Conservation (phyloP, 2,113 vertebrate species). For the Girardinichthys multiradiatus region DNA sequence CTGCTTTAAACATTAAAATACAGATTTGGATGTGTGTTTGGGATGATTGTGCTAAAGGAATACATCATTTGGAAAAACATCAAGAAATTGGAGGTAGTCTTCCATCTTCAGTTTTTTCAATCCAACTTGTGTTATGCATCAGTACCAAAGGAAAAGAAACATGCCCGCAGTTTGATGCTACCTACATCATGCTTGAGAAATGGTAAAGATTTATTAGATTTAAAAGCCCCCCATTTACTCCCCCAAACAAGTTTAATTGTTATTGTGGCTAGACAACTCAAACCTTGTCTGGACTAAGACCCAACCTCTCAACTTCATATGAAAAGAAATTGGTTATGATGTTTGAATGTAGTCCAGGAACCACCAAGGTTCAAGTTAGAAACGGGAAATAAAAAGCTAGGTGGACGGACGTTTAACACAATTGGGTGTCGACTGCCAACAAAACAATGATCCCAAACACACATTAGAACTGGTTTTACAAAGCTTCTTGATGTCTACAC, state of each 20-base stretch:
- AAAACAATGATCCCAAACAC: background rate
- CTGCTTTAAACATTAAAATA: too few relatives aligned
- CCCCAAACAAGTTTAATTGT: background rate
- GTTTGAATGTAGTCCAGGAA: background rate
- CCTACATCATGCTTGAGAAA: background rate
- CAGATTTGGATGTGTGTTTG: too few relatives aligned
- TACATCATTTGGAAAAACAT: too few relatives aligned
- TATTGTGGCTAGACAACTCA: background rate
- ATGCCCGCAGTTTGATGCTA: background rate
- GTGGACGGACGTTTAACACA: too few relatives aligned
- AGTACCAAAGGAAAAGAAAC: background rate
- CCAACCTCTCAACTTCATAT: background rate
- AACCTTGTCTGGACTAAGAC: background rate
- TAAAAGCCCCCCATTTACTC: background rate
- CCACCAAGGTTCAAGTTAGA: too few relatives aligned
- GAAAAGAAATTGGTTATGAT: background rate
- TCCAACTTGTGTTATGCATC: background rate
- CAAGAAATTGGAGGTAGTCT: too few relatives aligned
- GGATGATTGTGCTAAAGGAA: too few relatives aligned
- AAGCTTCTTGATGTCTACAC: background rate
- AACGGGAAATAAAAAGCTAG: too few relatives aligned
- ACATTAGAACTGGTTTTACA: background rate
- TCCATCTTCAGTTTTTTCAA: too few relatives aligned
- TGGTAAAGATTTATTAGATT: background rate
- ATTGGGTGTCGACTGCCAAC: background rate